Percentiles rank a stretch among this genome's conserved stretches.
phyloP scores from a whole-genome alignment of 2,888 invertebrate species.

The Orgyia antiqua region DNA sequence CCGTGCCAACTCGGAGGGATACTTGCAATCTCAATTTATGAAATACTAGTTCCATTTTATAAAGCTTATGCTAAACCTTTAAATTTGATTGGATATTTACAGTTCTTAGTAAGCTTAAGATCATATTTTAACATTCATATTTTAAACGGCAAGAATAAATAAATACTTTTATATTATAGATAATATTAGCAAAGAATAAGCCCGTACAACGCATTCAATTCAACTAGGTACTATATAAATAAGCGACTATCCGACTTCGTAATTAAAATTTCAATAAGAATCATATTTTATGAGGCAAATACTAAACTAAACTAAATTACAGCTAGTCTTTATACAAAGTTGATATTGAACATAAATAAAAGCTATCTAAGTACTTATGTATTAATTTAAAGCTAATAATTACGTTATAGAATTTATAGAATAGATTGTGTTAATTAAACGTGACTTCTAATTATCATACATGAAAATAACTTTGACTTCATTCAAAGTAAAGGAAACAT shows the following conservation, averaged over 20 bases:
- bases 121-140: too few relatives aligned
- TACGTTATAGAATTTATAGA: slow-evolving; percentile 18
- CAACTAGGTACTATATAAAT: too few relatives aligned
- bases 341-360: slow-evolving; percentile 17
- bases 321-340: slow-evolving; percentile 13
- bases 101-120: too few relatives aligned
- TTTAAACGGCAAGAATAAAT: too few relatives aligned
- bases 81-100: too few relatives aligned
- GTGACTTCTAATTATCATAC: slow-evolving; percentile 32
- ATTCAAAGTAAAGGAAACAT: slow-evolving; percentile 17
- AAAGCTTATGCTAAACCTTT: too few relatives aligned
- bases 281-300: slow-evolving; percentile 5
- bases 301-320: slow-evolving; percentile 10
- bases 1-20: slow-evolving; percentile 23
- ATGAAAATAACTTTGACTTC: slow-evolving; percentile 23
- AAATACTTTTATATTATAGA: too few relatives aligned
- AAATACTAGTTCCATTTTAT: slow-evolving; percentile 44
- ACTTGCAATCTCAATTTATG: slow-evolving; percentile 45
- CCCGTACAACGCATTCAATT: too few relatives aligned
- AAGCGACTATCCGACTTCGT: too few relatives aligned
- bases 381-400: slow-evolving; percentile 23
- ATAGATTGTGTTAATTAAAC: slow-evolving; percentile 32
- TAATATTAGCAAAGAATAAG: too few relatives aligned
- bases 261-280: slow-evolving; percentile 1
- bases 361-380: slow-evolving; percentile 16